Base-by-base conservation (phyloP, 1,140 invertebrate species). In the Acromyrmex charruanus region DNA sequence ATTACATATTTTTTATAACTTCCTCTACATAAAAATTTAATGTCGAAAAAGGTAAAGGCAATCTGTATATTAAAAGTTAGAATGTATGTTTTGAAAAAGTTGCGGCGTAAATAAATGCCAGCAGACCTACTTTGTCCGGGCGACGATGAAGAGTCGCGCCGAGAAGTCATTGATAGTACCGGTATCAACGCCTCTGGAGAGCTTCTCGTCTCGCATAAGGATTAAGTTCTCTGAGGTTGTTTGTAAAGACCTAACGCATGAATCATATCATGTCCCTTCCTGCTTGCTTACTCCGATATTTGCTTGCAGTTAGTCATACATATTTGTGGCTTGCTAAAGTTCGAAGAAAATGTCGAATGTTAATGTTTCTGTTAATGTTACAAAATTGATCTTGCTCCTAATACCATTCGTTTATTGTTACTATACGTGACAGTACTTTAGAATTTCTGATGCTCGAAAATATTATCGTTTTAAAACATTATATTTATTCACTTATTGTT, bases 141-240 rank as follows among this genome's bases (percentile, higher is more conserved):
- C 18, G 59, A 49, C 31, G 77, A 77, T 77, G 59, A 77, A 49
- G 39, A 51, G 77, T 31, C 14, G 28, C 25, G 39, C 39, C 35
- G 39, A 77, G 55, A 49, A 63, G 75, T 79, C 59, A 79, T 66
- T 79, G 77, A 79, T 79, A 79, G 25, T 35, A n/a, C 53, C 59
- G 39, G 35, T 77, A 65, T 63, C 59, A 49, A 49, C 58, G 59
- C 21, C 59, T 77, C 75, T 75, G 58, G 59, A 77, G 59, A 63
- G 39, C 59, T 77, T 65, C 59, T 79, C 77, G 44, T 65, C 18
- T 80, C 25, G 44, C n/a, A 80, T 51, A 25, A 53, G 28, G 61
- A 80, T 80, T 68, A 68, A 68, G 61, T 68, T 80, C 39, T 66
- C 21, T 25, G 25, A 79, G 35, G 39, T 65, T 80, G 61, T 80